Evolutionary conservation across 2,113 vertebrate species (phyloP), one percentile per base, ranked within the genome.

Genomic region (Gavia stellata): DNA sequence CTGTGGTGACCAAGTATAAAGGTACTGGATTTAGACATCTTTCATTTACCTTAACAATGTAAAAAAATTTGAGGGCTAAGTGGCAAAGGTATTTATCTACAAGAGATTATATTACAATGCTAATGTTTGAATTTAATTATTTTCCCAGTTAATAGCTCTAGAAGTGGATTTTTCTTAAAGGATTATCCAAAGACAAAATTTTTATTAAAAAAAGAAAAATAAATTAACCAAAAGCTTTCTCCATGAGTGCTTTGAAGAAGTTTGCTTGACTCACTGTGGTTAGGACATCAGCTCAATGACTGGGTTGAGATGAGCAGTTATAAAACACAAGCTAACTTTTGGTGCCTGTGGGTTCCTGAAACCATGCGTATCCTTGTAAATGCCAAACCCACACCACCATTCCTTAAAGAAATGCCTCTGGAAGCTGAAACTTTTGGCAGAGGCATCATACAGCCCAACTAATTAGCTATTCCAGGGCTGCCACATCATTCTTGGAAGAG

Each of bases 1-100:
- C 99, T 45, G 99, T 99, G 87, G 99, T 99, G 90, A 99, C 99
- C 96, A 99, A 98, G 97, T 99, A 99, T 98, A 99, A 98, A 99
- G 99, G 99, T 99, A 98, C 70, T 91, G 89, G 17, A 73, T 90
- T 96, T 91, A 79, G 47, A 53, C 61, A 47, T 47, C 68, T 96
- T 94, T 96, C 56, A 53, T 47, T 84, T 86, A 34, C 50, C 67
- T 84, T 90, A 73, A 66, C 55, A 94, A 40, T 25, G 67, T 34
- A 18, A 26, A 56, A 44, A 83, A 77, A 50, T 45, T 16, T 26
- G 16, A 59, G 42, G 38, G 6, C 61, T 70, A 38, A 73, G 34
- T 45, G 52, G 34, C 49, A 74, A 67, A 79, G 34, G 8, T 67
- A n/a, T 81, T 87, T 94, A 42, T 65, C 36, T 77, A 36, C 28